Percentiles rank a stretch among this genome's conserved stretches.
Evolutionary conservation across 2,113 vertebrate species (phyloP).

Genomic region (Cavia porcellus): DNA sequence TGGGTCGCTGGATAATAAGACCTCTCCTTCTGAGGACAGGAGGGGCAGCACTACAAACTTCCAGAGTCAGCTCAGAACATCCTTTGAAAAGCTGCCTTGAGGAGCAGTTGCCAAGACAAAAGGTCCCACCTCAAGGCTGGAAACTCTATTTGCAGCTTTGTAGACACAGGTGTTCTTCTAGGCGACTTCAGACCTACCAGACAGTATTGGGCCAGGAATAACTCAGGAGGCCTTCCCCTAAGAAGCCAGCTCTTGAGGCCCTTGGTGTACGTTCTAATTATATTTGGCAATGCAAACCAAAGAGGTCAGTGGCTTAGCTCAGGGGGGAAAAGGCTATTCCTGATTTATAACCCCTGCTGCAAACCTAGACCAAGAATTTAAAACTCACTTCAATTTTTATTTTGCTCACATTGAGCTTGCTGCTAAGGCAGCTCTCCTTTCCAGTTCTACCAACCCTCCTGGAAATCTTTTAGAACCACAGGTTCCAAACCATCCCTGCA

Average conservation of each 20-base stretch:
- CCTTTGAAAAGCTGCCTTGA: conserved; percentile 60
- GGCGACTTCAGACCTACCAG: conserved; percentile 47
- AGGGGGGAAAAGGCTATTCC: conserved; percentile 17
- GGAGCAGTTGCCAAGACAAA: conserved; percentile 71
- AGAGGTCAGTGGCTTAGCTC: conserved; percentile 76
- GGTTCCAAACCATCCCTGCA: conserved; percentile 52
- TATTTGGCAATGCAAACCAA: conserved; percentile 80
- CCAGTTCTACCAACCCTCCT: background rate
- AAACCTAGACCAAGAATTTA: conserved; percentile 66
- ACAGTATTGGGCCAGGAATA: conserved; percentile 61
- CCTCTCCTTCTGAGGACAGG: conserved; percentile 3
- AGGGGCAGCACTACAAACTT: background rate
- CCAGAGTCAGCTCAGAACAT: background rate
- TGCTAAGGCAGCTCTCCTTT: conserved; percentile 41
- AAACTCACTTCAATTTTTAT: conserved; percentile 75
- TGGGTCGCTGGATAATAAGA: conserved; percentile 5
- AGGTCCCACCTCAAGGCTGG: conserved; percentile 61
- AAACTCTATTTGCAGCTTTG: conserved; percentile 69
- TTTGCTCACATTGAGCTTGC: conserved; percentile 57
- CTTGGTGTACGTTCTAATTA: conserved; percentile 77
- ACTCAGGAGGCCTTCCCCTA: conserved; percentile 57
- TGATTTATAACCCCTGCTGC: conserved; percentile 77
- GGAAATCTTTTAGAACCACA: conserved; percentile 74
- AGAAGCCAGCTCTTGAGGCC: conserved; percentile 60
- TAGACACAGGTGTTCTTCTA: conserved; percentile 77